Evolutionary conservation across 2,888 invertebrate genomes (phyloP).

Genomic region (Lasioglossum pauxillum): DNA sequence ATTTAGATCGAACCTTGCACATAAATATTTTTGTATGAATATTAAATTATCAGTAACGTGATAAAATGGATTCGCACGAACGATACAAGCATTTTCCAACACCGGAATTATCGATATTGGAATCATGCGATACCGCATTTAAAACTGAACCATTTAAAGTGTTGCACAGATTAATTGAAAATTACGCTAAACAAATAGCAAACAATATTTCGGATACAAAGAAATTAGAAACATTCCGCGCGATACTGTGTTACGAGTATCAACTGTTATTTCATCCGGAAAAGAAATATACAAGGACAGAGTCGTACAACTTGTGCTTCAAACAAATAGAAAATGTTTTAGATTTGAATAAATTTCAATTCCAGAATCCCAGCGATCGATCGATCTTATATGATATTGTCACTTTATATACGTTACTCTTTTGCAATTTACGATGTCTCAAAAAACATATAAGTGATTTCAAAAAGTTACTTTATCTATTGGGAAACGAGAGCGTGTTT

Average conservation of each 20-base stretch:
- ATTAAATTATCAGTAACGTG: neutral
- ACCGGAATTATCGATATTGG: slow-evolving; percentile 65
- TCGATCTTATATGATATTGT: slow-evolving; percentile 73
- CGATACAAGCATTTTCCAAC: slow-evolving; percentile 66
- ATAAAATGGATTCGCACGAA: slow-evolving; percentile 75
- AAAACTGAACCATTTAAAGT: slow-evolving; percentile 43
- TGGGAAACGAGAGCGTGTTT: slow-evolving; percentile 31
- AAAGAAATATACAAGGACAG: neutral
- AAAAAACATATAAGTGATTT: slow-evolving; percentile 64
- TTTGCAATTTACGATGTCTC: slow-evolving; percentile 53
- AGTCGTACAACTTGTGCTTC: slow-evolving; percentile 34
- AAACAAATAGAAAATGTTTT: slow-evolving; percentile 49
- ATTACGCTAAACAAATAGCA: slow-evolving; percentile 58
- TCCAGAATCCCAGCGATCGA: slow-evolving; percentile 34
- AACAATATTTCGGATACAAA: slow-evolving; percentile 41
- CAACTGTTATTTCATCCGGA: slow-evolving; percentile 49
- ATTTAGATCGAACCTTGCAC: neutral
- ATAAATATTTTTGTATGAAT: neutral
- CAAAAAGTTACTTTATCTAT: slow-evolving; percentile 25
- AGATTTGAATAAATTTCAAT: slow-evolving; percentile 4
- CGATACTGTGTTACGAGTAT: slow-evolving; percentile 74
- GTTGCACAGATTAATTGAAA: slow-evolving; percentile 40
- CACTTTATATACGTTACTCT: slow-evolving; percentile 69
- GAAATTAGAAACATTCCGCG: slow-evolving; percentile 66
- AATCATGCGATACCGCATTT: slow-evolving; percentile 40